phyloP scores from a whole-genome alignment of 2,797 vertebrate species.

The Centropyge bicolor region DNA sequence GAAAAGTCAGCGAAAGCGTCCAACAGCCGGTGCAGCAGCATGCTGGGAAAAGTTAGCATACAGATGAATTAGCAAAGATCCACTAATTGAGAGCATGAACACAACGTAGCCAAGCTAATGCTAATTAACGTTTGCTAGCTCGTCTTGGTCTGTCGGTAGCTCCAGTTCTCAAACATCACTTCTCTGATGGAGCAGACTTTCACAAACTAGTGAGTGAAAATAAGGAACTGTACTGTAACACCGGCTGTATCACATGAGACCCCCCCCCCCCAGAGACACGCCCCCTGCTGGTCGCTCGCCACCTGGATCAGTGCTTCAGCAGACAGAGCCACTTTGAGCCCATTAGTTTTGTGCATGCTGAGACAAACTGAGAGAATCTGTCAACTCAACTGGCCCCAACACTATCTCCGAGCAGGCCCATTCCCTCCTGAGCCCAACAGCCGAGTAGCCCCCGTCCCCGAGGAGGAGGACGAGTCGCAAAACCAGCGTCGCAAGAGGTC shows the following conservation, averaged over 20 bases:
- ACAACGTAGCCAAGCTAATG: not conserved
- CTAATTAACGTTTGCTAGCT: not conserved
- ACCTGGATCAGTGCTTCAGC: not conserved
- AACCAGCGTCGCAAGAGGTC: conserved; percentile 90
- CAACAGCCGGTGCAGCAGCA: not conserved
- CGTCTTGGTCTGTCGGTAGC: not conserved
- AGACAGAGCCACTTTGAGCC: not conserved
- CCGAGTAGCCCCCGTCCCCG: conserved; percentile 87
- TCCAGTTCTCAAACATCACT: not conserved
- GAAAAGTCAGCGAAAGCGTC: too few species aligned
- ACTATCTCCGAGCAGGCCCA: conserved; percentile 94
- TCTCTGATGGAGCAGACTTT: not conserved
- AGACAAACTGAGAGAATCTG: conserved; percentile 73
- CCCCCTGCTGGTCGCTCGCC: conserved; percentile 28
- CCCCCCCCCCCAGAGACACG: not conserved
- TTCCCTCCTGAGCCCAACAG: conserved; percentile 88
- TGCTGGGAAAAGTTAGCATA: not conserved
- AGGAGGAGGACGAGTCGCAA: conserved; percentile 87
- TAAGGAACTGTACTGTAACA: not conserved
- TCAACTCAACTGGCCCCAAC: conserved; percentile 88
- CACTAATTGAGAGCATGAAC: not conserved
- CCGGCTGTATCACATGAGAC: not conserved
- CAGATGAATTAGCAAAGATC: not conserved
- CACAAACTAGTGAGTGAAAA: not conserved
- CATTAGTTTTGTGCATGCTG: conserved; percentile 77